Evolutionary conservation across 2,797 vertebrate genomes (phyloP).

Genomic region (Pipistrellus kuhlii): DNA sequence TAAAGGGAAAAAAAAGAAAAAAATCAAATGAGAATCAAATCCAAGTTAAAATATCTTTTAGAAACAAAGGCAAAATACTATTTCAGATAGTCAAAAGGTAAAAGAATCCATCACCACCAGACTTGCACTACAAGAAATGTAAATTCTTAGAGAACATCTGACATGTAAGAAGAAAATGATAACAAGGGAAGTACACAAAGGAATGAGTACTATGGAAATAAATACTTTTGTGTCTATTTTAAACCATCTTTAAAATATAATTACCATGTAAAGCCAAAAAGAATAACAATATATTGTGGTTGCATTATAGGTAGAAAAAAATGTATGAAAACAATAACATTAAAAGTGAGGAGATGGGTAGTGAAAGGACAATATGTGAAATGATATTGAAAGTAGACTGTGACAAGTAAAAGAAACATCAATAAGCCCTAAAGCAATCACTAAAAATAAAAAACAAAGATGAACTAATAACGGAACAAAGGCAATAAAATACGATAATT

Average conservation of each 20-base stretch:
- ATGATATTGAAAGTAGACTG: neutral
- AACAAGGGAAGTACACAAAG: neutral
- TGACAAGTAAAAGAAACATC: conserved; percentile 9
- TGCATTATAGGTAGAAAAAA: conserved; percentile 6
- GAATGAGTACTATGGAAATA: neutral
- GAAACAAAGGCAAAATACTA: neutral
- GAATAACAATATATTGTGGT: neutral
- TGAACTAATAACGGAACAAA: neutral
- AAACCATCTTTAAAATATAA: neutral
- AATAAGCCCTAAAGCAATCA: neutral
- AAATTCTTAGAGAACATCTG: neutral
- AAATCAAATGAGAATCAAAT: neutral
- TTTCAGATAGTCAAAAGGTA: neutral
- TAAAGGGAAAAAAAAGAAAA: neutral
- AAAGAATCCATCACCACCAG: neutral
- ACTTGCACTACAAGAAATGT: neutral
- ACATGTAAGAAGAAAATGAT: neutral
- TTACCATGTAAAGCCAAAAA: neutral
- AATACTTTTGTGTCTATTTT: neutral
- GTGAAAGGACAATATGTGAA: neutral
- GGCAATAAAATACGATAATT: neutral
- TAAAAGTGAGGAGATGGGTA: neutral
- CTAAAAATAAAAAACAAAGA: neutral
- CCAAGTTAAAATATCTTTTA: neutral
- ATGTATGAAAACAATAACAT: neutral